Evolutionary conservation across 2,797 vertebrate genomes (phyloP), one percentile per base, ranked within the genome.

Genomic region (Sus cebifrons): DNA sequence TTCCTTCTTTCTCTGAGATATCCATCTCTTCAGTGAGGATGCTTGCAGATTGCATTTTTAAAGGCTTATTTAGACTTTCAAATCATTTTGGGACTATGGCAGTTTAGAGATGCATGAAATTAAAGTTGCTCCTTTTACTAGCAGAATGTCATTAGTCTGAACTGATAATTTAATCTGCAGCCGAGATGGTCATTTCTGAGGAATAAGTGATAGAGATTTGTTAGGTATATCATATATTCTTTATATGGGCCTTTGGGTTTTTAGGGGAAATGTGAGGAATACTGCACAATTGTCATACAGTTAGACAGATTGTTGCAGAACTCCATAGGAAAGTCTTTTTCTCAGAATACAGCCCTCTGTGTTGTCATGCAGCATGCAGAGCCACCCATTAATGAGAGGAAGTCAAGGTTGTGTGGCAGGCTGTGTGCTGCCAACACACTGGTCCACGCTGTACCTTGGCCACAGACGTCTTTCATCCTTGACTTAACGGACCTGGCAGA

Each of bases 401-500:
- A 91, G 93, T 79, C 16, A 25, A 27, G 75, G 60, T 32, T 89
- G 54, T 0, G 0, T 82, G 83, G 40, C 88, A 82, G 68, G n/a
- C 74, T 81, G 23, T 74, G 25, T 93, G 67, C 84, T 81, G 56
- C 86, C 84, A 71, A 3, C 82, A 92, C 58, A 25, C 85, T 78
- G n/a, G 20, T 94, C 92, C 73, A 40, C 10, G 13, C 62, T 73
- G 20, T 68, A 58, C 44, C 86, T 86, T 62, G 65, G 95, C 84
- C 79, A 85, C 56, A 13, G 62, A 91, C 36, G 6, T 94, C 93
- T 95, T 92, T 89, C 68, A 68, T 89, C 94, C 32, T 62, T 91
- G 83, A 85, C 77, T 97, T 86, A 95, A 92, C 92, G 84, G 93
- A 95, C 96, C 96, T 97, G 96, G 96, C 86, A 96, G 84, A 97